Base-by-base conservation (phyloP, 2,797 vertebrate genomes). In the Strix occidentalis region DNA sequence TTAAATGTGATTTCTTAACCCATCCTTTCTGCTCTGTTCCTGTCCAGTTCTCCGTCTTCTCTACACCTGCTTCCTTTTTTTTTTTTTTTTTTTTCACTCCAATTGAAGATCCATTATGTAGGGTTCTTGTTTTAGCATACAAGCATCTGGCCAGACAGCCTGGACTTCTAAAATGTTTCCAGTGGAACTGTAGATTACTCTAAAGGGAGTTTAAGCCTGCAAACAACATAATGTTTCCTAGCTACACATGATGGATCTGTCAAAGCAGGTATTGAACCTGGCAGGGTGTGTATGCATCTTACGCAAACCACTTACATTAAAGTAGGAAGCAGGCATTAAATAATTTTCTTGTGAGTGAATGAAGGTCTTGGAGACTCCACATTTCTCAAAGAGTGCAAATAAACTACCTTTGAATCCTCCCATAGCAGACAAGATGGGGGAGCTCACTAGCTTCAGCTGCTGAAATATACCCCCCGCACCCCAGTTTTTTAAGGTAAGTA, bases 191-290 rank as follows among this genome's bases (percentile, higher is more conserved):
- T 24, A 53, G 18, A 25, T 61, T 43, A 23, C 29, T 48, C 35
- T 41, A 57, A 53, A 61, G 41, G 41, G 10, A 81, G 19, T 91
- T 84, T 45, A 74, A 89, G 43, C 8, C 11, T 84, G 17, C 10
- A 69, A 74, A 91, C 78, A 91, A 33, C 19, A 25, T 29, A 54
- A 28, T 2, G 74, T 84, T 89, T 86, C 92, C 69, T 74, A 89
- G 81, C 72, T 84, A 83, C 51, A 10, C 8, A 13, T 39, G 37
- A 74, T 46, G 63, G 35, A 45, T 71, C 25, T 31, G 3, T 43
- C 81, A 71, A 58, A 83, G 58, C 19, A 83, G 19, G 19, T 61
- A 56, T 37, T 1, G 1, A 76, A 81, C 60, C 46, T 45, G 26
- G n/a, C 12, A 84, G 43, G 20, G 13, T 87, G n/a, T 77, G 51